Base-by-base conservation (phyloP, 2,797 vertebrate species). In the Enteromius trimaculatus region DNA sequence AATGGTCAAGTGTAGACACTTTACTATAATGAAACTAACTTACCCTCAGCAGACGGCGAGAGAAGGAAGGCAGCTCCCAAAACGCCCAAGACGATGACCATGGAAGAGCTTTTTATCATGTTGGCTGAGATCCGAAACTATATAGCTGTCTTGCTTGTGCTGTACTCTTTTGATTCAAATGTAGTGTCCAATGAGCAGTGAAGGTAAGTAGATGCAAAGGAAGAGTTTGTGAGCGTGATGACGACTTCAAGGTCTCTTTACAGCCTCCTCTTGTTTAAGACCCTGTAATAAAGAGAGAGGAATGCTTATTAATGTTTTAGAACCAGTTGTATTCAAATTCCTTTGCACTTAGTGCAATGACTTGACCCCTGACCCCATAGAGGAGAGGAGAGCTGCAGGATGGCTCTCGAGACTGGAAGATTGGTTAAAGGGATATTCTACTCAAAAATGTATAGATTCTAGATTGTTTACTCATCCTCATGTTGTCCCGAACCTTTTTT, bases 61-160 rank as follows among this genome's bases (percentile, higher is more conserved):
- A 97, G 88, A 87, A 96, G 92, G 26, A 96, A 88, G 85, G 90
- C 93, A 82, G 91, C 90, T 81, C 93, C 94, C 89, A 95, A 87
- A 83, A 94, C 87, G 65, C 80, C 87, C 89, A 94, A 86, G 88
- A 83, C 1, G 34, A 88, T 90, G 89, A 93, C 77, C 75, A 80
- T 87, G 3, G 23, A 60, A 9, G 90, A 72, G 68, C 90, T 92
- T 89, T 92, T 95, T 96, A 97, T 98, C 89, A 85, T 91, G 88
- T 31, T 79, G 83, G 87, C 77, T 81, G 69, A 51, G 58, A 31
- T 70, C 26, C 31, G 44, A 47, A 37, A 62, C 39, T 26, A 31
- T 31, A 19, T 53, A 31, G 75, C 29, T 42, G 64, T n/a, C 11
- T 34, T 60, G 49, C 21, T 31, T 13, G 49, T 42, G n/a, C 7